Base-by-base conservation (phyloP, 2,113 vertebrate species). In the Leptobrachium ailaonicum region DNA sequence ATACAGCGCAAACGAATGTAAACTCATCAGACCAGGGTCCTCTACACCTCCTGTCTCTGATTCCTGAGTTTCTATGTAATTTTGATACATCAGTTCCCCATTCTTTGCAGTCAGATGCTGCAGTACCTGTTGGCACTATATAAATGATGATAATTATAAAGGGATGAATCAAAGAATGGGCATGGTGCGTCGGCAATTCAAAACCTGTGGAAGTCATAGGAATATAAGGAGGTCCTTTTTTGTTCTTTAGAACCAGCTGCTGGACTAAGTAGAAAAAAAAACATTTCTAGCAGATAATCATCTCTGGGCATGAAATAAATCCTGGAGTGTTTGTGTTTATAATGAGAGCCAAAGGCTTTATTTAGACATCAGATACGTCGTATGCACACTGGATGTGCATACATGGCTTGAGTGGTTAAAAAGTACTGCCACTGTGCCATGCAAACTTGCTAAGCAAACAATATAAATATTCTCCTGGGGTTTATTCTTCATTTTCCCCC, bases 281-380 rank as follows among this genome's bases (percentile, higher is more conserved):
- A 41, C 32, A 72, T 41, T 67, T 5, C 60, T 71, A 79, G 76
- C 74, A 83, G 82, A 82, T 83, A 77, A 85, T 73, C 13, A 4
- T 87, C 60, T 84, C 60, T 41, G 58, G 77, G 72, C 80, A 68
- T 80, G 86, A 79, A 83, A 82, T 82, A 82, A 87, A 84, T 82
- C 79, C n/a, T 44, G 43, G 85, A 70, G 58, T 83, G 63, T 84
- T 84, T 85, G 50, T 76, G 76, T 85, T 86, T 68, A 76, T 86
- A 80, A 78, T 79, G 78, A 75, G 78, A 83, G 42, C 62, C 72
- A 67, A 71, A 69, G 56, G 78, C 6, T 82, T 84, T 56, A 58
- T 11, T 83, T 86, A 83, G 73, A 13, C 77, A 50, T 72, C 85
- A 78, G 67, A 78, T 71, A 78, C 69, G 71, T 78, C 41, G 67